Evolutionary conservation across 2,888 invertebrate species (phyloP), one percentile per base, ranked within the genome.

Genomic region (Chymomyza fuscimana): DNA sequence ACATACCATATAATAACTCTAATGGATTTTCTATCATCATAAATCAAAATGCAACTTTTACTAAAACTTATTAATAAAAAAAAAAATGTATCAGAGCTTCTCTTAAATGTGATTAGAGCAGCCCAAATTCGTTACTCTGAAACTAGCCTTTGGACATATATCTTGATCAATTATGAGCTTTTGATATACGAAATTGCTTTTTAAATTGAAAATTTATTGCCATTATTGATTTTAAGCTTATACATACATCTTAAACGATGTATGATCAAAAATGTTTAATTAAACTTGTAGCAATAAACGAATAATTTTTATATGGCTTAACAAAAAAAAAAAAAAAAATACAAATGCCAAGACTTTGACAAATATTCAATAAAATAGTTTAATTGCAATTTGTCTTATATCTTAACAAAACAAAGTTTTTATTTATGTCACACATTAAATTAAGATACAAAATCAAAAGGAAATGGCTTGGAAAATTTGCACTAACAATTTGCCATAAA

Each of bases 381-480:
- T 32, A 32, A 32, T 32, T 32, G 32, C 32, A 32, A 5, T 32
- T 32, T 32, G 32, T 32, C 32, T 32, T 1, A 5, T 32, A 4
- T 32, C 0, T 46, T 46, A 46, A 12, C 10, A 12, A 46, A 46
- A 12, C 10, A 46, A 46, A 46, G 12, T 46, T 46, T 46, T 46
- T 46, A 46, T 46, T 46, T 46, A 46, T 46, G 40, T 46, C 12
- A 3, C 25, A 25, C 25, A 25, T 25, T 25, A 25, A 25, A 25
- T 25, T 25, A 25, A 25, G 25, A 25, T 4, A 32, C 81, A 78
- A 85, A 84, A 77, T 82, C 77, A 73, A 5, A 70, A 76, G 74
- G 73, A 85, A 83, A 83, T 85, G 83, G 83, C 85, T 82, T 81
- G 80, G 85, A 83, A 83, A 83, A 85, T 83, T 75, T 85, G 78